Evolutionary conservation across 2,113 vertebrate genomes (phyloP).

Genomic region (Spilogale gracilis): DNA sequence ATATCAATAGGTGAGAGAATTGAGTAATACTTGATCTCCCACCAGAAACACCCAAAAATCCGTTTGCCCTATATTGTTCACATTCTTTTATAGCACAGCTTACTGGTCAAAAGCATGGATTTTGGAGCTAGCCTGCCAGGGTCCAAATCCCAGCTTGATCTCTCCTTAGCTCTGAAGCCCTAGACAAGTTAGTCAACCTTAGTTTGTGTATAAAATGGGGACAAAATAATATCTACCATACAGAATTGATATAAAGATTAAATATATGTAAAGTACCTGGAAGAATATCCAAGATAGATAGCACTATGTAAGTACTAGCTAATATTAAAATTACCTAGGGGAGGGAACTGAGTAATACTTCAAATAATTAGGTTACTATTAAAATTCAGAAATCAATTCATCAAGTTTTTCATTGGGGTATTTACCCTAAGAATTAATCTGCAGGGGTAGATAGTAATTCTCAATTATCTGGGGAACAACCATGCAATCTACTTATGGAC

Average conservation of each 20-base stretch:
- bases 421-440: background rate
- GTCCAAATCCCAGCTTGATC: background rate
- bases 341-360: background rate
- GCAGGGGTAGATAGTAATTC: background rate
- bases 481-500: background rate
- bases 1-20: too few relatives aligned
- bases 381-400: conserved; percentile 3
- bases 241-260: conserved; percentile 35
- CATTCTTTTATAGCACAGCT: background rate
- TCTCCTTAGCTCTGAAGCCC: background rate
- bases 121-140: background rate
- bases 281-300: conserved; percentile 7
- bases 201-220: background rate
- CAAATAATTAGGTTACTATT: conserved; percentile 16
- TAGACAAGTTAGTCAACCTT: conserved; percentile 14
- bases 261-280: background rate
- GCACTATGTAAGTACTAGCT: background rate
- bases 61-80: background rate
- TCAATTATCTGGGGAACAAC: background rate
- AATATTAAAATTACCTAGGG: background rate
- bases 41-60: background rate
- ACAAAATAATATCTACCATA: conserved; percentile 56
- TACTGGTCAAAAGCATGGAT: background rate
- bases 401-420: background rate
- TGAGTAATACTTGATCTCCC: background rate